Base-by-base conservation (phyloP, 2,113 vertebrate species). In the Sinocyclocheilus rhinocerous region DNA sequence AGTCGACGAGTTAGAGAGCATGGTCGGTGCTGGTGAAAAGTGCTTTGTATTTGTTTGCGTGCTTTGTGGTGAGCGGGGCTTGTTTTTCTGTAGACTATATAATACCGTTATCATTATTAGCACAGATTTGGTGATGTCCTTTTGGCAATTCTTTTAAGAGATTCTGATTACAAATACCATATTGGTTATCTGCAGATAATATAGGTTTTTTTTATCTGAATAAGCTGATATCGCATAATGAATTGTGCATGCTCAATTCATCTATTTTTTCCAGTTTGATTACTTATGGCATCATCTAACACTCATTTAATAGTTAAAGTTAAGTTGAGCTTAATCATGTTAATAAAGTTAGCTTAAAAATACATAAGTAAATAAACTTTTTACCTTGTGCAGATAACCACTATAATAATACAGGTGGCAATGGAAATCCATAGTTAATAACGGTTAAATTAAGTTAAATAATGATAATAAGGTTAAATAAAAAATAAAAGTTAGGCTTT, bases 1-100 rank as follows among this genome's bases (percentile, higher is more conserved):
- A 20, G 20, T 85, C 70, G 85, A 16, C 59, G 50, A 85, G 70
- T 75, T 73, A 75, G 45, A 65, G 33, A 82, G 26, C 72, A 81
- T 63, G 59, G 55, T 29, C 75, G 63, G 33, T 11, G 39, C 29
- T 61, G 72, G 45, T 70, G 26, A 61, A 76, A 72, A 45, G 26
- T 84, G 72, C n/a, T 61, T 42, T 84, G 39, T 61, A 20, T 63
- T 24, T 57, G 13, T 75, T 70, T 20, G 70, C 18, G 3, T 84
- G 63, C 59, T 50, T 59, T 42, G 50, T 57, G 39, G 76, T 57
- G 33, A 73, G 4, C 22, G 24, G 29, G 84, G n/a, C 22, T 76
- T 70, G 48, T 26, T 24, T 29, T 52, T 16, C 29, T 57, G 22
- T 55, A 83, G 48, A 72, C 48, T 63, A 15, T 48, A 33, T 76